Base-by-base conservation (phyloP, 2,113 vertebrate species). In the Solea solea region DNA sequence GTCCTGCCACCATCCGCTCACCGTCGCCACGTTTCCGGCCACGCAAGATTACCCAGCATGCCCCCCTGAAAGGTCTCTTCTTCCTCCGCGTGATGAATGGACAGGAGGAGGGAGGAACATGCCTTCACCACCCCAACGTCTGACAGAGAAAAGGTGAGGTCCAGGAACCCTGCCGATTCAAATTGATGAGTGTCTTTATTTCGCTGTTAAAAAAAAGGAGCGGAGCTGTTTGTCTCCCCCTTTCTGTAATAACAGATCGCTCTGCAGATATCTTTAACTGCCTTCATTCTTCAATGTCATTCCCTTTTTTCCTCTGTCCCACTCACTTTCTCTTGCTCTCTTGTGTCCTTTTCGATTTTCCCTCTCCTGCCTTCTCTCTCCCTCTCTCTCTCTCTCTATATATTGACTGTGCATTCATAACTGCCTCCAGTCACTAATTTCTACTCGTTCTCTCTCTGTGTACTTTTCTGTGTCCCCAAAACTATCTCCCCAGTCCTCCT, bases 131-230 rank as follows among this genome's bases (percentile, higher is more conserved):
- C 86, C 86, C 58, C 58, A 27, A 55, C 9, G 42, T 62, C 78
- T 83, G 87, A 87, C 78, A 73, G 66, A 74, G 79, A 74, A 76
- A 83, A 91, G 84, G 82, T 80, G 85, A 86, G 76, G 76, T 85
- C 69, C 64, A 61, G 76, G 77, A 88, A 79, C 87, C 85, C 74
- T 68, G 67, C 82, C 74, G 84, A 92, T 93, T 91, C 81, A 90
- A 94, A 95, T 93, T 92, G 92, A 95, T 95, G 93, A 92, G 89
- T 90, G 89, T 90, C 93, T 94, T 93, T 91, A 93, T 91, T 90
- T 91, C 72, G 41, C 72, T 62, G 85, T 89, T 82, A 90, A 80
- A 86, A 82, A 69, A 66, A 67, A 71, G 48, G 63, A 69, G 63
- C 67, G 70, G 51, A 89, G 89, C 83, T 91, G 90, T 93, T 93